Conservation (phyloP, 2,888 invertebrate genomes). For the Clitarchus hookeri region DNA sequence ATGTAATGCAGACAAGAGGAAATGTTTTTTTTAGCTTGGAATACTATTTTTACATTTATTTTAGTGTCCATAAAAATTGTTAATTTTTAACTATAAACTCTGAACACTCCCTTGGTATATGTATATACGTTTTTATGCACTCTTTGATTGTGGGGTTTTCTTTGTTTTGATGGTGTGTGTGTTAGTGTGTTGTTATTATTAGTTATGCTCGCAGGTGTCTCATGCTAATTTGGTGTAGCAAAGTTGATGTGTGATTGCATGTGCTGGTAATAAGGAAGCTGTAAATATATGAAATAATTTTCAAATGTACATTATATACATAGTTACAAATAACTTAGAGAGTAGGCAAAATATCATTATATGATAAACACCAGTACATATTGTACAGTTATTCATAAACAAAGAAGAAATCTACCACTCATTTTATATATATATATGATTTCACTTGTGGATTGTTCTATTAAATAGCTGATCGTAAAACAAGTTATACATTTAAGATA, state of each 20-base stretch:
- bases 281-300: background rate
- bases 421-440: background rate
- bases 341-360: constrained; percentile 14
- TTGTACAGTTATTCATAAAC: background rate
- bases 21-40: too few relatives aligned
- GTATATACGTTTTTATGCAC: too few relatives aligned
- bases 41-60: too few relatives aligned
- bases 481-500: background rate
- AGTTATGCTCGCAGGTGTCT: background rate
- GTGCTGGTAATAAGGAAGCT: background rate
- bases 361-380: constrained; percentile 14
- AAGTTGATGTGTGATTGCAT: background rate
- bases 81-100: too few relatives aligned
- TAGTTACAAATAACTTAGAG: background rate
- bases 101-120: too few relatives aligned
- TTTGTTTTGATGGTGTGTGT: too few relatives aligned
- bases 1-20: too few relatives aligned
- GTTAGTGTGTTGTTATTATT: background rate
- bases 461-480: background rate
- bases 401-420: background rate
- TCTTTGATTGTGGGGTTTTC: too few relatives aligned
- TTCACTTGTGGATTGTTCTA: background rate
- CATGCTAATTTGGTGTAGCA: background rate
- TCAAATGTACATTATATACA: background rate
- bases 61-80: too few relatives aligned